Evolutionary conservation across 2,797 vertebrate species (phyloP).

Genomic region (Eupleurogrammus muticus): DNA sequence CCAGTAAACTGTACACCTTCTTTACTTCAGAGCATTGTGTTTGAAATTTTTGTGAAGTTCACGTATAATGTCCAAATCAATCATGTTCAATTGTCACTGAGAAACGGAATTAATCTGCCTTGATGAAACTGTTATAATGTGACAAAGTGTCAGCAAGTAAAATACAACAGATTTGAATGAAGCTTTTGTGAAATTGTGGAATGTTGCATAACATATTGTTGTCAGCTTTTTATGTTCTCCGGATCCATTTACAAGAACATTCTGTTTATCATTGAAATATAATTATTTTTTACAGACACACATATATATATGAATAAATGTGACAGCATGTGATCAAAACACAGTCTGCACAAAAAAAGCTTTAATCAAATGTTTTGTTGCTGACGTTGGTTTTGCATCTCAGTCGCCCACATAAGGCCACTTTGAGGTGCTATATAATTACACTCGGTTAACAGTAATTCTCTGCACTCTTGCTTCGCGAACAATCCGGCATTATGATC

Average conservation of each 20-base stretch:
- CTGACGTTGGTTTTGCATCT: conserved; percentile 52
- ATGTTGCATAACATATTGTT: not conserved
- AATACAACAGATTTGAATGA: not conserved
- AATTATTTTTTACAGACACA: conserved; percentile 4
- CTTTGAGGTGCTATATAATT: conserved; percentile 67
- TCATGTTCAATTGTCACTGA: not conserved
- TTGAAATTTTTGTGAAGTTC: not conserved
- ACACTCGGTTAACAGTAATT: conserved; percentile 64
- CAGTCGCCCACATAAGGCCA: conserved; percentile 64
- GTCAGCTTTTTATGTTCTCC: not conserved
- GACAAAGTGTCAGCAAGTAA: not conserved
- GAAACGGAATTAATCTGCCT: not conserved
- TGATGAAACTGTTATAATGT: not conserved
- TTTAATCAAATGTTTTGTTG: conserved; percentile 51
- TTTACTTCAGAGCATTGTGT: not conserved
- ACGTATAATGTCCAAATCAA: not conserved
- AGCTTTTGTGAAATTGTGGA: not conserved
- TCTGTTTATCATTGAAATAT: not conserved
- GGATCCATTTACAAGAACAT: not conserved
- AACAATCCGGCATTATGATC: conserved; percentile 71
- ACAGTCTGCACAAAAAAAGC: conserved; percentile 33
- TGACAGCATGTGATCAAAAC: conserved; percentile 21
- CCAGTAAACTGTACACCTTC: not conserved
- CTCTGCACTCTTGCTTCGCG: conserved; percentile 63
- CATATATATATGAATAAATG: not conserved